Evolutionary conservation across 2,888 invertebrate genomes (phyloP).

Genomic region (Limnephilus lunatus): DNA sequence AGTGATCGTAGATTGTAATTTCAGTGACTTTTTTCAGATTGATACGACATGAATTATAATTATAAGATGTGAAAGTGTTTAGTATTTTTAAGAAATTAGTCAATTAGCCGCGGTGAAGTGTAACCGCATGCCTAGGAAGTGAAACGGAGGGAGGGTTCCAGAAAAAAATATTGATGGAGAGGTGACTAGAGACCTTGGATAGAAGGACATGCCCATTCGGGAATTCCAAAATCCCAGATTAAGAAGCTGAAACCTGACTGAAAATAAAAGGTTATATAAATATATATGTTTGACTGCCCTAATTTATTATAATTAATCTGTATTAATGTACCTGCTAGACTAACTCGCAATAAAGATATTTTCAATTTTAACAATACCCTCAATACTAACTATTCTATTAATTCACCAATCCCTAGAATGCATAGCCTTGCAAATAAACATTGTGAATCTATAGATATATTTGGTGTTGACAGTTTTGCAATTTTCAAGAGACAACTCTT

Average conservation of each 20-base stretch:
- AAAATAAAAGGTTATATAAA: constrained; percentile 23
- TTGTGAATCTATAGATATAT: too few species aligned
- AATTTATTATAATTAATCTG: too few species aligned
- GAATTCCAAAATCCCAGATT: constrained; percentile 16
- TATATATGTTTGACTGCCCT: too few species aligned
- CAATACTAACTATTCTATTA: too few species aligned
- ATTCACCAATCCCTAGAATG: too few species aligned
- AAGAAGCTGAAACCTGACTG: constrained; percentile 36
- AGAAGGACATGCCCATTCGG: constrained; percentile 32
- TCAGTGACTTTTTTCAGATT: constrained; percentile 6
- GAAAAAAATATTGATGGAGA: constrained; percentile 53
- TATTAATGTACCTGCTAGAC: too few species aligned
- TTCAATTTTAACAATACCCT: too few species aligned
- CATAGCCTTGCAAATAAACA: too few species aligned
- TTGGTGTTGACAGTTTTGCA: too few species aligned
- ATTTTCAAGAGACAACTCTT: too few species aligned
- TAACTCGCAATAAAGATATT: too few species aligned
- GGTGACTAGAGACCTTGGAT: constrained; percentile 45
- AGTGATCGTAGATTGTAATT: not conserved
- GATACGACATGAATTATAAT: not conserved
- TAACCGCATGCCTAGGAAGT: constrained; percentile 15
- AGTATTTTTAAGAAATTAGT: constrained; percentile 11
- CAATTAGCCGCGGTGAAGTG: constrained; percentile 37
- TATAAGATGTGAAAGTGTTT: constrained; percentile 25
- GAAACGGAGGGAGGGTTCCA: not conserved